phyloP scores from a whole-genome alignment of 2,888 invertebrate species.

The Apeira syringaria region DNA sequence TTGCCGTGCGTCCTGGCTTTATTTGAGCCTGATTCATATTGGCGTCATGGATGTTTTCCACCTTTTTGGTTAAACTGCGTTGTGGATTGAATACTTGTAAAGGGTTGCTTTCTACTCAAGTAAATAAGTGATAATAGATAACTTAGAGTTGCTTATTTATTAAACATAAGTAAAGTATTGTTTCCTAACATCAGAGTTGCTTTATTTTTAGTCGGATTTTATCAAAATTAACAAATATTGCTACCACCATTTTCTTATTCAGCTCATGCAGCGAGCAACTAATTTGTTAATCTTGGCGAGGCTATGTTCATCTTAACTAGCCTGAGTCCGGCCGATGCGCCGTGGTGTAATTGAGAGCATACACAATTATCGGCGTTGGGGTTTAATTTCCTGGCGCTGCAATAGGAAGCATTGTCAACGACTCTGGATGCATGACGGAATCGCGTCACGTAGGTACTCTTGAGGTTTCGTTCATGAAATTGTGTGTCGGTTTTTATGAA shows the following conservation, averaged over 20 bases:
- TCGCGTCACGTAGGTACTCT: neutral
- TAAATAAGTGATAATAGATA: too few species aligned
- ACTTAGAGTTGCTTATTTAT: too few species aligned
- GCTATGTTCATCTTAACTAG: conserved; percentile 20
- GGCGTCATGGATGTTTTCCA: conserved; percentile 23
- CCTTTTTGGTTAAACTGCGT: conserved; percentile 16
- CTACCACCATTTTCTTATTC: conserved; percentile 13
- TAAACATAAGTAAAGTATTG: too few species aligned
- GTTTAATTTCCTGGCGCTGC: conserved; percentile 73
- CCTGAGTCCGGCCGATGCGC: conserved; percentile 15
- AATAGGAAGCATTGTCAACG: conserved; percentile 7
- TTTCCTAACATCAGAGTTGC: too few species aligned
- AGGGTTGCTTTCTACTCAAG: too few species aligned
- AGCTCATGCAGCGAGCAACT: conserved; percentile 6
- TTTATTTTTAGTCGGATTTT: too few species aligned
- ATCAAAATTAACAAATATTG: too few species aligned
- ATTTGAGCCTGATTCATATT: conserved; percentile 31
- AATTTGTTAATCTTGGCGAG: conserved; percentile 16
- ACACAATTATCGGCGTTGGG: conserved; percentile 54
- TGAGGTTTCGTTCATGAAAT: conserved; percentile 5
- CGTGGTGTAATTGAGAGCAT: conserved; percentile 34
- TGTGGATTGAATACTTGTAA: conserved; percentile 8
- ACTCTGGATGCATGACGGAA: neutral
- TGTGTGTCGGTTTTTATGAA: too few species aligned
- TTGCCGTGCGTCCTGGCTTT: conserved; percentile 28